These are phyloP conservation scores for Gymnocheta viridis DNA, from an alignment of 2,888 invertebrate species.

Conservation along the genomic window DNA sequence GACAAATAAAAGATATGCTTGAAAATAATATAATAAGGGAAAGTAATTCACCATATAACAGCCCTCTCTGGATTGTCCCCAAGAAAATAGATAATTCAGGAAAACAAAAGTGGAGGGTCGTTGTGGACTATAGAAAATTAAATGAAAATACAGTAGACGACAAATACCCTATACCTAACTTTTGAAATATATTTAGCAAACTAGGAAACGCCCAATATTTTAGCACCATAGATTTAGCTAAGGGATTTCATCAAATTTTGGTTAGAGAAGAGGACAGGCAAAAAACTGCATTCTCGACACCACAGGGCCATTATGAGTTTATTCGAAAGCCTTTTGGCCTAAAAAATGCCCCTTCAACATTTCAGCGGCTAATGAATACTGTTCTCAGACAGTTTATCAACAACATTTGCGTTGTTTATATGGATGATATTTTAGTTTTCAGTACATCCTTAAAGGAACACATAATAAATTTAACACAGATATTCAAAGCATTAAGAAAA, in stretches of 20 bases:
- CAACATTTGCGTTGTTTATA: not conserved
- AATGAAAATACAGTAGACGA: too few relatives aligned
- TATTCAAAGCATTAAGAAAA: not conserved
- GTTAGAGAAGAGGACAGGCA: constrained; percentile 17
- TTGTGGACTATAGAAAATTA: too few relatives aligned
- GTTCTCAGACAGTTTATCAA: not conserved
- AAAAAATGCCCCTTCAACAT: not conserved
- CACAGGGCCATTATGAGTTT: constrained; percentile 16
- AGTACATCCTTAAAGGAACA: not conserved
- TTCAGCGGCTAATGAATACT: not conserved
- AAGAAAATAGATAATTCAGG: too few relatives aligned
- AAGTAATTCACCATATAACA: too few relatives aligned
- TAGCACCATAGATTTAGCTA: not conserved
- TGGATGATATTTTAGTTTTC: not conserved
- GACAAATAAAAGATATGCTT: too few relatives aligned
- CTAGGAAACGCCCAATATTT: not conserved
- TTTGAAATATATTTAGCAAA: not conserved
- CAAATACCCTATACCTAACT: not conserved
- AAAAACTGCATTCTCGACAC: constrained; percentile 17
- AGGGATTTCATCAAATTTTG: constrained; percentile 17
- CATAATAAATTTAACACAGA: not conserved
- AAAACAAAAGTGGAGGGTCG: too few relatives aligned
- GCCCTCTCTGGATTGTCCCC: too few relatives aligned
- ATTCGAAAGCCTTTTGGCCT: not conserved
- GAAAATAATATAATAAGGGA: too few relatives aligned